Percentiles rank a stretch among this genome's conserved stretches.
Conservation (phyloP, 1,140 invertebrate genomes). For the Littorina saxatilis region DNA sequence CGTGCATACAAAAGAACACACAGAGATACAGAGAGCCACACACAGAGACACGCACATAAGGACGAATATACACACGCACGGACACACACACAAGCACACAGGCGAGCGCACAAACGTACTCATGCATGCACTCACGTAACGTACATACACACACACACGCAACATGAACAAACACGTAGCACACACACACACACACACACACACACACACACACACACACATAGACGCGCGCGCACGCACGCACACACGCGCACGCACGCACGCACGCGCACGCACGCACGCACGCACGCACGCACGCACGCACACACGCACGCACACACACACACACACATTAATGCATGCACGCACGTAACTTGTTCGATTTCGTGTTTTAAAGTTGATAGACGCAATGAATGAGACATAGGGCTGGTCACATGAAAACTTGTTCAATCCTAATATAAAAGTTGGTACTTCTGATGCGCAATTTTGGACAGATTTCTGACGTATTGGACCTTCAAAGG, state of each 20-base stretch:
- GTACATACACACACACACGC: conserved; percentile 3
- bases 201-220: conserved; percentile 10
- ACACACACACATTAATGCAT: background rate
- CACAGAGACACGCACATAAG: background rate
- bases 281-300: conserved; percentile 14
- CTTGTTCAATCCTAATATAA: too few species aligned
- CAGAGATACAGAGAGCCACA: background rate
- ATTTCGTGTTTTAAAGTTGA: too few species aligned
- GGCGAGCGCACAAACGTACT: background rate
- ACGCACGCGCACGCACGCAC: conserved; percentile 11
- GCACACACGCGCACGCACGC: background rate
- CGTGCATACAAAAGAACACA: background rate
- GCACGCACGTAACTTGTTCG: background rate
- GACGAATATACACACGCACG: background rate
- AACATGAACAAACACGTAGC: background rate
- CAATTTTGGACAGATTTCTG: too few species aligned
- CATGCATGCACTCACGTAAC: background rate
- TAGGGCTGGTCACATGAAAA: too few species aligned
- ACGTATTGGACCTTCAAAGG: too few species aligned
- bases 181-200: background rate
- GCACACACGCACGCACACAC: conserved; percentile 14
- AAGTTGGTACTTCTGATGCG: too few species aligned
- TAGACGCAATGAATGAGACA: too few species aligned
- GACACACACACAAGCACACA: background rate
- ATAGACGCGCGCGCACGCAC: background rate